Base-by-base conservation (phyloP, 2,797 vertebrate genomes). In the Phaenicophaeus curvirostris region DNA sequence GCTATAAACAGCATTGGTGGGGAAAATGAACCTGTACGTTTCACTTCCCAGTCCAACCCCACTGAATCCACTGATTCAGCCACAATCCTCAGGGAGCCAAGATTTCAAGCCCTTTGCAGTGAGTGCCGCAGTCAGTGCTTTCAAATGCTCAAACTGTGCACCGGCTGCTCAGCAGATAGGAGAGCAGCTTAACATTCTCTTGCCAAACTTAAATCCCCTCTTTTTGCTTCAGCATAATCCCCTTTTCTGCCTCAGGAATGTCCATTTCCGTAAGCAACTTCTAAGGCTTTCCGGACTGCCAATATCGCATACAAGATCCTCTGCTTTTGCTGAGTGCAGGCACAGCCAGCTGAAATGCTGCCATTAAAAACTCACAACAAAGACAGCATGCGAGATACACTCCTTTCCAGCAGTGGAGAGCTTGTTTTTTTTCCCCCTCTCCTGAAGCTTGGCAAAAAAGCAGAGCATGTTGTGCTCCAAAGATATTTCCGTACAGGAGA, bases 221-320 rank as follows among this genome's bases (percentile, higher is more conserved):
- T 85, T 94, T 96, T 73, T 87, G 55, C 84, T 90, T 75, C 87
- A 90, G 85, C 75, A 87, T 89, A 95, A 95, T 95, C 89, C 93
- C 78, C 91, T 93, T 96, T 95, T 94, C 89, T 94, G 90, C 85
- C 57, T 95, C 58, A 92, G 93, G 85, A 95, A 93, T 81, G 95
- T 93, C 91, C 94, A 94, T 93, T 85, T 94, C 91, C 92, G 83
- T 80, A 83, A 81, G 85, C 93, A 85, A 80, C 81, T 83, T 95
- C 94, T 84, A 71, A 95, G 71, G 93, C 89, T 94, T 89, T 84
- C 95, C 54, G 68, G 89, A 76, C 68, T 93, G 92, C 84, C 68
- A 87, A 51, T 35, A 83, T 63, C 14, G 5, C 92, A 94, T 71
- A 72, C 93, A 93, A 74, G 94, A 50, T 81, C 89, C 92, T 94